Percentiles rank a stretch among this genome's conserved stretches.
Evolutionary conservation across 2,888 invertebrate species (phyloP).

Genomic region (Lasioglossum zephyrum): DNA sequence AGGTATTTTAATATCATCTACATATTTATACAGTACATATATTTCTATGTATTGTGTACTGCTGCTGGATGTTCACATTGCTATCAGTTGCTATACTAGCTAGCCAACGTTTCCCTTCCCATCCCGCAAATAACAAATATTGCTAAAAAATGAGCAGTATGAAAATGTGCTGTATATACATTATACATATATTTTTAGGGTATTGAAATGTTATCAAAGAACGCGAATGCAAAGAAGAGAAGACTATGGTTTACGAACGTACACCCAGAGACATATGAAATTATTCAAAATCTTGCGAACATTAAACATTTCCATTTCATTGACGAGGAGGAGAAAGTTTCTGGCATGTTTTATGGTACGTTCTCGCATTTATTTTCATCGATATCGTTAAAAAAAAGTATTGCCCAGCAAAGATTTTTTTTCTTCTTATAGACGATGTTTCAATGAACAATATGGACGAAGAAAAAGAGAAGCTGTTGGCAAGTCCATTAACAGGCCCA

Average conservation of each 20-base stretch:
- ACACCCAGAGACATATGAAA: slow-evolving; percentile 76
- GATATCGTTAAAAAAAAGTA: background rate
- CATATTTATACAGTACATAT: no score
- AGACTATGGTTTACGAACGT: slow-evolving; percentile 85
- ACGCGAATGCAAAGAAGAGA: slow-evolving; percentile 85
- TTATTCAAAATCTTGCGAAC: slow-evolving; percentile 71
- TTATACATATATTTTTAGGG: slow-evolving; percentile 82
- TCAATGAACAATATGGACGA: background rate
- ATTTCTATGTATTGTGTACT: no score
- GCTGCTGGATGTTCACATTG: no score
- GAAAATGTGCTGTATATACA: no score
- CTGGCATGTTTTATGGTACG: slow-evolving; percentile 58
- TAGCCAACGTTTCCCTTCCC: no score
- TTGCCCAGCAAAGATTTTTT: background rate
- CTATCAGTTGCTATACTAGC: no score
- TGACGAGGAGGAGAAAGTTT: slow-evolving; percentile 70
- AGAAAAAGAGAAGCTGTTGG: background rate
- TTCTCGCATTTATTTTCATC: background rate
- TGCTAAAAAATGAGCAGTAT: no score
- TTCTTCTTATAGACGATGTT: background rate
- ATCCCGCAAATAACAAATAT: no score
- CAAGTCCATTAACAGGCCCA: background rate
- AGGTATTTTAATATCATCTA: slow-evolving; percentile 82
- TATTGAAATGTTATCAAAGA: slow-evolving; percentile 86
- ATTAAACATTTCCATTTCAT: slow-evolving; percentile 69